Base-by-base conservation (phyloP, 2,113 vertebrate genomes). In the Corythornis cristatus region DNA sequence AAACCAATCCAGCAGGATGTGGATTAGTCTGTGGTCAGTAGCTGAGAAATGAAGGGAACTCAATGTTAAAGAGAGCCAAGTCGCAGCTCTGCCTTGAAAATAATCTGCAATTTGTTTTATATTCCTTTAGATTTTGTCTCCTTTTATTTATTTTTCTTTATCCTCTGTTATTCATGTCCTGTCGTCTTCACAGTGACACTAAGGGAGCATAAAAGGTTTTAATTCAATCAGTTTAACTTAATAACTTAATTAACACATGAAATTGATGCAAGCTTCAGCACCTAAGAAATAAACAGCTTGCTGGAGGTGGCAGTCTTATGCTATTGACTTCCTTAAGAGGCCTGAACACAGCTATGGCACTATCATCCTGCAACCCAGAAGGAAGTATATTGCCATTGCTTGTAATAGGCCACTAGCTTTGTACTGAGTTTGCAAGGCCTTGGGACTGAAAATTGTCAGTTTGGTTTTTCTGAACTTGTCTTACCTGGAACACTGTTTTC, bases 161-260 rank as follows among this genome's bases (percentile, higher is more conserved):
- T 84, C 33, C 77, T 11, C n/a, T 66, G 23, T 7, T 87, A 50
- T 84, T 91, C 6, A 35, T 94, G 89, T 96, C 50, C 70, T 96
- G 42, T 84, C 1, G 0, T 86, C 1, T 0, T 84, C 66, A 54
- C 42, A 35, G 15, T 66, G 65, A 15, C 46, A 58, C 29, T 71
- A 72, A 66, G 46, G 56, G 42, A 86, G 17, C 20, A 81, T 81
- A 73, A 94, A 91, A 22, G 13, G 11, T 22, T 74, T 26, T 35
- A 87, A 33, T 91, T 94, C 46, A 78, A 89, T 84, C 29, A 43
- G 17, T 28, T 77, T 54, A 74, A 56, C 23, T 81, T 87, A 61
- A 91, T 94, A 91, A 66, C 18, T 81, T 56, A 87, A 87, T 94
- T 62, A 71, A 22, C 51, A n/a, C 60, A 81, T 56, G 68, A 89